Base-by-base conservation (phyloP, 2,888 invertebrate genomes). In the Mystacides longicornis region DNA sequence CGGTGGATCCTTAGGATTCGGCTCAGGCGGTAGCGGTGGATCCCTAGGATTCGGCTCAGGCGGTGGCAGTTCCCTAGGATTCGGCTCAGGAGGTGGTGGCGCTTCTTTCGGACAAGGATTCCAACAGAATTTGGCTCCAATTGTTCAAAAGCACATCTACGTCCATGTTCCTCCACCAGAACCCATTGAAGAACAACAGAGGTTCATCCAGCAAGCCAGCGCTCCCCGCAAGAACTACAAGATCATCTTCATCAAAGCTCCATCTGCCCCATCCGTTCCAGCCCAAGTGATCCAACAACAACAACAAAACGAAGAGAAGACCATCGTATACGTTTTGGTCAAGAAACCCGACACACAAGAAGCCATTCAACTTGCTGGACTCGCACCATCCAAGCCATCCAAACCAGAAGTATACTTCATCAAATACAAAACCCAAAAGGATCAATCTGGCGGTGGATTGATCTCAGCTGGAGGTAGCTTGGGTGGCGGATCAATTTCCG, bases 351-450 rank as follows among this genome's bases (percentile, higher is more conserved):
- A 88, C 70, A 87, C 87, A 59, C 86, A 86, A 64, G 88, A 86
- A 68, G 88, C 90, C 71, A 85, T 91, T 78, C 82, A 80, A 68
- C 83, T 91, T 68, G 73, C 78, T 1, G 81, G 83, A 49, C 78
- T 78, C 49, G 80, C 82, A 9, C 87, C 87, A 58, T 87, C 86
- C 33, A 85, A 85, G 65, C 87, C 87, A 68, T 83, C 85, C 71
- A 88, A 88, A 72, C 87, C 88, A 64, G 87, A 88, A 72, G 88
- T 87, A 63, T 88, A 88, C 82, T 88, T 88, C 81, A 88, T 88
- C 82, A 82, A 85, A 65, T 88, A 89, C 81, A 87, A 86, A 81
- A 85, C 86, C 66, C 85, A 86, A 77, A 78, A 64, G 55, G 63
- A 63, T 20, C 2, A 37, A 3, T 19, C 20, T 52, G 61, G 62